Base-by-base conservation (phyloP, 2,797 vertebrate species). In the Kryptopterus vitreolus region DNA sequence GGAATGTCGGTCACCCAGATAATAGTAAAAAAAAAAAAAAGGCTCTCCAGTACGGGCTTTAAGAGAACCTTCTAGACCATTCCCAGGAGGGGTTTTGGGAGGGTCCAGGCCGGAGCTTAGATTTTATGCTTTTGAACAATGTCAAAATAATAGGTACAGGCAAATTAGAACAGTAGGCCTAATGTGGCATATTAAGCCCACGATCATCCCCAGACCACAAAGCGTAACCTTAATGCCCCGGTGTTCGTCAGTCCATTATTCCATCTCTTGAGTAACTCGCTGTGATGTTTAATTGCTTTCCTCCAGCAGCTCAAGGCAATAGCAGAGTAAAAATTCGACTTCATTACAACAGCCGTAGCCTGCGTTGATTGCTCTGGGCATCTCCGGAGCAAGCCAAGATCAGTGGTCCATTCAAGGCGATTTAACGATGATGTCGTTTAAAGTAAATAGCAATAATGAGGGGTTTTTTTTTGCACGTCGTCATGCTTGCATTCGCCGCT, bases 251-350 rank as follows among this genome's bases (percentile, higher is more conserved):
- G 55, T 68, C 81, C 70, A 82, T 82, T 82, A 78, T 82, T 62
- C 38, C 70, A 50, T 82, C 81, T 74, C 69, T 66, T 26, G 69
- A 78, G 81, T 74, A 82, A 82, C 61, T 69, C 69, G 33, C 26
- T 78, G 81, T 78, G 70, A 82, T 82, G 76, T 82, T 82, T 82
- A 82, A 82, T 82, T 78, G 76, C 81, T 82, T 82, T 78, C 48
- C 74, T 74, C 29, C 61, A 33, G 76, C 38, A 63, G 81, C 76
- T 78, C 76, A 66, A 66, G 61, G 76, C 52, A 63, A 74, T 65
- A 55, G 81, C 15, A 43, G 68, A 58, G 75, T 82, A 82, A 77
- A 77, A 82, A 72, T 73, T 76, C 58, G 31, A 73, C 68, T 82
- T 78, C 81, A 77, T 82, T 82, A 82, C 75, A 52, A 62, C 35